Base-by-base conservation (phyloP, 2,113 vertebrate species). In the Otocyon megalotis region DNA sequence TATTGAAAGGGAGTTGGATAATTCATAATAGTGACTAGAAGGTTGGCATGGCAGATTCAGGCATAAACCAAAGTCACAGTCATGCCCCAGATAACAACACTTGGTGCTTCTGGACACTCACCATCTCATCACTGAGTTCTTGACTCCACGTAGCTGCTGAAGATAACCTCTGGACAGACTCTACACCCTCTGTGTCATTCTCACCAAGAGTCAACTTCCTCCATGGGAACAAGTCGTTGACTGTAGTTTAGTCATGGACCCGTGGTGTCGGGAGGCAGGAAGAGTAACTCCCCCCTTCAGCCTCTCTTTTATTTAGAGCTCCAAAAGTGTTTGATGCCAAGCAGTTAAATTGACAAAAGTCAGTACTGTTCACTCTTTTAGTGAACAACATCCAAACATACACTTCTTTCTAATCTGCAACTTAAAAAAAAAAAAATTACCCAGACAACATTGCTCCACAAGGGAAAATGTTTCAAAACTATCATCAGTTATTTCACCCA, bases 1-100 rank as follows among this genome's bases (percentile, higher is more conserved):
- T 9, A 62, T 22, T 32, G 5, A 37, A 69, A 84, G 58, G 7
- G 26, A 56, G 60, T 1, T 3, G 20, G 11, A 4, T 13, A 35
- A 17, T 14, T 56, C 37, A 69, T 12, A 63, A 35, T 32, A 35
- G 16, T 77, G 24, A 22, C 37, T 43, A 56, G 54, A 65, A 54
- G 58, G 26, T 17, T 63, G 35, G 14, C 9, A 10, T 60, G 5
- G 6, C 72, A 77, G 60, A 30, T 62, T 67, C 60, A 37, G 37
- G 3, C 19, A 48, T 2, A 11, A 90, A 43, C 48, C 30, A 53
- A 24, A 17, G 53, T 43, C 0, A 50, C 50, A 30, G 24, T 32
- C 1, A 22, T 22, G 16, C 3, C 35, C 54, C 56, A 13, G 17
- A 12, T 3, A 24, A 20, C 0, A 28, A 17, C 10, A 1, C 48